Evolutionary conservation across 2,113 vertebrate genomes (phyloP).

Genomic region (Pygoscelis antarcticus): DNA sequence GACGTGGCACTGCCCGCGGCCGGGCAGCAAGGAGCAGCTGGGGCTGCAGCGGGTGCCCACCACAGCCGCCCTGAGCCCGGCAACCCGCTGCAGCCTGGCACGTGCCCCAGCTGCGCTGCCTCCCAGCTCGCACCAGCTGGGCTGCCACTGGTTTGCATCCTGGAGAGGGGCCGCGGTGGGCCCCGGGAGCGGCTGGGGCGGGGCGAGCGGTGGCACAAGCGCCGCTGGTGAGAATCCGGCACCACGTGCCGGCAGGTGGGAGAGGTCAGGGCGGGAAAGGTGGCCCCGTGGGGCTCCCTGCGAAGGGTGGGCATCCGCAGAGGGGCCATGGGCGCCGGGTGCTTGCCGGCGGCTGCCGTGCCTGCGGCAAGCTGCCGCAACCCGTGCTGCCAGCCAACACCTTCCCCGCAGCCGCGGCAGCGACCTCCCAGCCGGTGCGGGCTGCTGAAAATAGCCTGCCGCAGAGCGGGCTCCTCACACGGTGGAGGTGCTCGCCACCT

Average conservation of each 20-base stretch:
- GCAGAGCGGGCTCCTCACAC: background rate
- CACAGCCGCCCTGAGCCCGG: background rate
- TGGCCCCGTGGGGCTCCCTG: accelerated
- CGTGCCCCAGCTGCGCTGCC: accelerated
- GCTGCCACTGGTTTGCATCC: background rate
- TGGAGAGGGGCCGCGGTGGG: accelerated
- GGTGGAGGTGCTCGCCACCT: background rate
- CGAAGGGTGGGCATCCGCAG: background rate
- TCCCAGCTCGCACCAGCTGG: background rate
- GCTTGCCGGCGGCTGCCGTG: background rate
- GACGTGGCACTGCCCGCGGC: accelerated
- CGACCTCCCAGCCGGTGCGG: background rate
- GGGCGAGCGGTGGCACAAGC: accelerated
- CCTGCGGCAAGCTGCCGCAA: background rate
- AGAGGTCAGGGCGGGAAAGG: background rate
- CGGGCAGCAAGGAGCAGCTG: background rate
- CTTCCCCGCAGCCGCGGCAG: background rate
- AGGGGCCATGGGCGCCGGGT: background rate
- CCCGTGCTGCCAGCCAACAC: background rate
- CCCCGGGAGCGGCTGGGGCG: accelerated
- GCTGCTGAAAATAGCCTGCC: background rate
- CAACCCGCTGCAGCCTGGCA: background rate
- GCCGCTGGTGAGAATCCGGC: background rate
- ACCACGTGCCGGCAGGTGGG: accelerated
- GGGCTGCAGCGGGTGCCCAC: background rate